phyloP scores from a whole-genome alignment of 2,797 vertebrate species.

The Moxostoma hubbsi region DNA sequence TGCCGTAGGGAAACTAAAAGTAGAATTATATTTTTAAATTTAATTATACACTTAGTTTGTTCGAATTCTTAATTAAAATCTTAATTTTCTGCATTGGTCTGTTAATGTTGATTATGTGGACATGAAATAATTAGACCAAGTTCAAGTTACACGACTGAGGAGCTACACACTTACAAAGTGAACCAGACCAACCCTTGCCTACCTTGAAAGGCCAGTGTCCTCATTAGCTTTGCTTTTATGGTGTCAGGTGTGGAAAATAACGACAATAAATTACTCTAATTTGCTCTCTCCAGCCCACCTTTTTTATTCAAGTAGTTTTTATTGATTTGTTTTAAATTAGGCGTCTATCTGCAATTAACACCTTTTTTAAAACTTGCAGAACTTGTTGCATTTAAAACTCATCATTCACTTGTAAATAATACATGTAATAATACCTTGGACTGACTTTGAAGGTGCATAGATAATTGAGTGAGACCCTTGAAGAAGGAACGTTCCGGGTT shows the following conservation, averaged over 20 bases:
- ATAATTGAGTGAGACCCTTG: constrained; percentile 4
- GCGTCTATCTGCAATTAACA: constrained; percentile 35
- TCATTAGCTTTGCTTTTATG: constrained; percentile 41
- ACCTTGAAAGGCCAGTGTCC: constrained; percentile 42
- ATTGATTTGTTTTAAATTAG: constrained; percentile 45
- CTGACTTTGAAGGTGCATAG: neutral
- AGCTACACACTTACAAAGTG: neutral
- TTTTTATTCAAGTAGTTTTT: constrained; percentile 25
- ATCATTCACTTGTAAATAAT: constrained; percentile 11
- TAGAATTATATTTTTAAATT: neutral
- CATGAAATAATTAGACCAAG: constrained; percentile 21
- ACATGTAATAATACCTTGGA: neutral
- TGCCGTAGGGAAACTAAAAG: constrained; percentile 25
- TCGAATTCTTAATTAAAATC: constrained; percentile 22
- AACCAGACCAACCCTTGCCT: constrained; percentile 29
- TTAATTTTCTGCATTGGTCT: constrained; percentile 17
- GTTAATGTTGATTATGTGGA: constrained; percentile 7
- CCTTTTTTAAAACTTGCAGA: constrained; percentile 14
- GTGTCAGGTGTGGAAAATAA: constrained; percentile 42
- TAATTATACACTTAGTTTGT: constrained; percentile 13
- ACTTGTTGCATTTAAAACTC: constrained; percentile 11
- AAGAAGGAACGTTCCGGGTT: too few relatives aligned
- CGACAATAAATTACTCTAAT: constrained; percentile 31
- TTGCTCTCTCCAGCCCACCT: constrained; percentile 15
- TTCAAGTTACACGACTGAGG: constrained; percentile 15